Evolutionary conservation across 2,797 vertebrate genomes (phyloP).

Genomic region (Podarcis lilfordi): DNA sequence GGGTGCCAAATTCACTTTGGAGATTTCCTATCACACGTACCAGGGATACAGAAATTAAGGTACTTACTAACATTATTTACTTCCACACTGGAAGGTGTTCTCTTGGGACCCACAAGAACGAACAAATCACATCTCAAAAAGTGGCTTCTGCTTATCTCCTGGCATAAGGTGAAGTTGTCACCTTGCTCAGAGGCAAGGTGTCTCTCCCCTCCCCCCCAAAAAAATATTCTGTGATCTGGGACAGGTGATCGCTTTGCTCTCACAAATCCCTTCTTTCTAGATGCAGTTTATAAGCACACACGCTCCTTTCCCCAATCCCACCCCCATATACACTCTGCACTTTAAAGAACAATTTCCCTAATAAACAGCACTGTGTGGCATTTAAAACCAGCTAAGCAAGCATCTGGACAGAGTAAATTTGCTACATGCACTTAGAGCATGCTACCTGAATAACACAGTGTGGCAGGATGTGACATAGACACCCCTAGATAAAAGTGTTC

Average conservation of each 20-base stretch:
- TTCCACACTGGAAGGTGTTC: slow-evolving; percentile 46
- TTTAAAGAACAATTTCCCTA: slow-evolving; percentile 53
- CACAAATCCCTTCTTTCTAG: slow-evolving; percentile 48
- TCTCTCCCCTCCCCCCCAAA: rapidly evolving
- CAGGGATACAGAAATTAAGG: slow-evolving; percentile 18
- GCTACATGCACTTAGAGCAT: slow-evolving; percentile 51
- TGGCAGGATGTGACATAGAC: slow-evolving; percentile 2
- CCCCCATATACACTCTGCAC: slow-evolving; percentile 3
- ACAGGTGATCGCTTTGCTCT: slow-evolving; percentile 17
- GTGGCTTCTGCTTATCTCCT: background rate
- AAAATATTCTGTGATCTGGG: background rate
- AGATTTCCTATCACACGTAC: slow-evolving; percentile 39
- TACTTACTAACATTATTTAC: slow-evolving; percentile 38
- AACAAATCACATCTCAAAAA: slow-evolving; percentile 4
- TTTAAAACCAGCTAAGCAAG: slow-evolving; percentile 32
- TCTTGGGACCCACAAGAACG: background rate
- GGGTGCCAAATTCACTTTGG: slow-evolving; percentile 2
- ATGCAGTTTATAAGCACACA: slow-evolving; percentile 47
- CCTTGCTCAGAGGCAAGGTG: background rate
- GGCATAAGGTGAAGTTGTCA: background rate
- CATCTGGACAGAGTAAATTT: slow-evolving; percentile 39
- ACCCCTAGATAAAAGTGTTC: slow-evolving; percentile 22
- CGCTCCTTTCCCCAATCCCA: slow-evolving; percentile 1
- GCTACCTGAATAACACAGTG: slow-evolving; percentile 61
- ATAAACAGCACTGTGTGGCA: slow-evolving; percentile 55